phyloP scores from a whole-genome alignment of 2,888 invertebrate genomes.

The Heliconius hortense region DNA sequence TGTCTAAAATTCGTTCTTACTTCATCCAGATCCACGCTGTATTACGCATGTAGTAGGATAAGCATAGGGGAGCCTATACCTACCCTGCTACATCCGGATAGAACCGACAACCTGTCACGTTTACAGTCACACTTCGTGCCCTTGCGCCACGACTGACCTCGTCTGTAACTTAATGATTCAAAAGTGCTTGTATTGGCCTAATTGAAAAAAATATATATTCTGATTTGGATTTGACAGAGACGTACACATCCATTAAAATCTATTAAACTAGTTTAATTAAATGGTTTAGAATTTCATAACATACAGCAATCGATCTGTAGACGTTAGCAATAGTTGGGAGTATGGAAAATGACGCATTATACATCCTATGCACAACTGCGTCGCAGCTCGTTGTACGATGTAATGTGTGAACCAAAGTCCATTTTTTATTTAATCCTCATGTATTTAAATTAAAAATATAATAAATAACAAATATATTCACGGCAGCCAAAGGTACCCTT shows the following conservation, averaged over 20 bases:
- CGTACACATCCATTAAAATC: background rate
- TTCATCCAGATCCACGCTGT: too few relatives aligned
- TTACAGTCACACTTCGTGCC: too few relatives aligned
- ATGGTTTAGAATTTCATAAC: background rate
- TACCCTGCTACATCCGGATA: too few relatives aligned
- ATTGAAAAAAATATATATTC: background rate
- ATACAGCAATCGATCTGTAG: background rate
- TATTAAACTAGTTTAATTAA: background rate
- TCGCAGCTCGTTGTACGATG: constrained; percentile 15
- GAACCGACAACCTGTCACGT: too few relatives aligned
- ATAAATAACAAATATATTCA: background rate
- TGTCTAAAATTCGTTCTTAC: too few relatives aligned
- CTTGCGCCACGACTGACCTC: too few relatives aligned
- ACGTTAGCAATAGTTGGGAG: background rate
- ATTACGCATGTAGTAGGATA: too few relatives aligned
- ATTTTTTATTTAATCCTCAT: background rate
- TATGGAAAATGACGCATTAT: constrained; percentile 22
- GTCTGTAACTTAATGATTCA: too few relatives aligned
- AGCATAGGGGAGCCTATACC: too few relatives aligned
- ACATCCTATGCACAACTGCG: constrained; percentile 22
- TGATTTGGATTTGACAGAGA: background rate
- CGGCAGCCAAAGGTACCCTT: background rate
- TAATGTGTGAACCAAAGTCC: constrained; percentile 20
- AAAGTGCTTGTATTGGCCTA: background rate
- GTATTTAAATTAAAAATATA: background rate